Evolutionary conservation across 2,113 vertebrate species (phyloP).

Genomic region (Toxostoma redivivum): DNA sequence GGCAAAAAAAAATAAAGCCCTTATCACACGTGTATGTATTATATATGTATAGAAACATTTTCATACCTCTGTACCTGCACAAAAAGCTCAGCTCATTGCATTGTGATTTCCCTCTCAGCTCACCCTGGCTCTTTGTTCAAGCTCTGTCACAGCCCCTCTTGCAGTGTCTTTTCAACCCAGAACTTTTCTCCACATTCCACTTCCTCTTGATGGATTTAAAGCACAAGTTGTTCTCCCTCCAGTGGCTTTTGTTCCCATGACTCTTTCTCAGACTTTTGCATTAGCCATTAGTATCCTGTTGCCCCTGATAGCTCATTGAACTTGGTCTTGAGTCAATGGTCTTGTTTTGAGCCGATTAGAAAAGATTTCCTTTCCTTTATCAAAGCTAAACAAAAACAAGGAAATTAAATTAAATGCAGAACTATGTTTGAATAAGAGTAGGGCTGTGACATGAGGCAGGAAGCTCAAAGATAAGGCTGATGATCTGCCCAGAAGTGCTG

Average conservation of each 20-base stretch:
- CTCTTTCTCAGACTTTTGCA: slow-evolving; percentile 39
- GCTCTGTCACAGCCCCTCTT: background rate
- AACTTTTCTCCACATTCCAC: background rate
- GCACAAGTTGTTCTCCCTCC: slow-evolving; percentile 6
- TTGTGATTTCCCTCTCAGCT: background rate
- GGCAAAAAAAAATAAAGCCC: background rate
- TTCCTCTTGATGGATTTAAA: background rate
- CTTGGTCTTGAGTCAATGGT: slow-evolving; percentile 47
- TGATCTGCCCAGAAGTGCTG: slow-evolving; percentile 7
- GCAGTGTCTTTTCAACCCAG: background rate
- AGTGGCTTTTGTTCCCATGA: slow-evolving; percentile 48
- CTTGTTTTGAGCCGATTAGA: slow-evolving; percentile 53
- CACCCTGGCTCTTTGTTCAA: background rate
- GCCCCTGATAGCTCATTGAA: slow-evolving; percentile 53
- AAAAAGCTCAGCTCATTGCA: background rate
- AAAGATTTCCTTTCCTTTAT: slow-evolving; percentile 67
- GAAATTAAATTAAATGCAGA: slow-evolving; percentile 66
- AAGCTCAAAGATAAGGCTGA: slow-evolving; percentile 58
- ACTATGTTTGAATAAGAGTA: slow-evolving; percentile 37
- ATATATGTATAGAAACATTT: background rate
- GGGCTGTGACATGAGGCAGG: slow-evolving; percentile 56
- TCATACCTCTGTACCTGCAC: too few relatives aligned
- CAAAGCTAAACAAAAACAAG: slow-evolving; percentile 66
- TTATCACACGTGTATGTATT: background rate
- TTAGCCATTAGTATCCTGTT: slow-evolving; percentile 33